Percentiles rank a stretch among this genome's conserved stretches.
These are phyloP conservation scores for Xenopus petersii DNA, from an alignment of 2,797 vertebrate species.

Conservation along the genomic window DNA sequence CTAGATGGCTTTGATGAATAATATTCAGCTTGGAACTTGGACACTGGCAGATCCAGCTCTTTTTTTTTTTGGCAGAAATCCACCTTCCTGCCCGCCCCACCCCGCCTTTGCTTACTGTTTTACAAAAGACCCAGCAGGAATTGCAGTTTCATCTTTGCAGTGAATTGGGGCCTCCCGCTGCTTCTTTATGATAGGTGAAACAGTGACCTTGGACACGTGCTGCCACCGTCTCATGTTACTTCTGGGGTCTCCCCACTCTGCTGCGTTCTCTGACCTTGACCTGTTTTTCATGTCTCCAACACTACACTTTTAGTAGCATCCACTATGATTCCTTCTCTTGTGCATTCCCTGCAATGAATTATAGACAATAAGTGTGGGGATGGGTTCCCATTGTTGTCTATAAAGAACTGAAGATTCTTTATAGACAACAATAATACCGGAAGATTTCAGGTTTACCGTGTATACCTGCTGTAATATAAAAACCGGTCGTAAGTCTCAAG, in stretches of 20 bases:
- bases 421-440: too few relatives aligned
- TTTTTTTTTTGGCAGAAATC: background rate
- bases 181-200: slow-evolving; percentile 18
- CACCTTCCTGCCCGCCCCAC: background rate
- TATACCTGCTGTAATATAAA: too few relatives aligned
- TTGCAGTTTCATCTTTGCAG: slow-evolving; percentile 28
- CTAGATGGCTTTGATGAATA: too few relatives aligned
- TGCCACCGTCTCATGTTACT: slow-evolving; percentile 9
- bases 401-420: too few relatives aligned
- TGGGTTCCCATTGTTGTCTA: too few relatives aligned
- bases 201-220: slow-evolving; percentile 16
- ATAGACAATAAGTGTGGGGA: background rate
- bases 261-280: slow-evolving; percentile 8
- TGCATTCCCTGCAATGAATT: background rate
- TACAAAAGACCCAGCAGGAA: slow-evolving; percentile 15
- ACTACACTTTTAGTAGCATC: background rate
- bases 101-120: slow-evolving; percentile 19
- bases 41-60: background rate
- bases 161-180: slow-evolving; percentile 24
- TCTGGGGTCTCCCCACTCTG: background rate
- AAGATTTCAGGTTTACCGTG: too few relatives aligned
- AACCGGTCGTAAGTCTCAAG: too few relatives aligned
- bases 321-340: background rate
- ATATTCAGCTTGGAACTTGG: too few relatives aligned
- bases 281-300: slow-evolving; percentile 8